phyloP scores from a whole-genome alignment of 2,797 vertebrate genomes.

The Danio kyathit region DNA sequence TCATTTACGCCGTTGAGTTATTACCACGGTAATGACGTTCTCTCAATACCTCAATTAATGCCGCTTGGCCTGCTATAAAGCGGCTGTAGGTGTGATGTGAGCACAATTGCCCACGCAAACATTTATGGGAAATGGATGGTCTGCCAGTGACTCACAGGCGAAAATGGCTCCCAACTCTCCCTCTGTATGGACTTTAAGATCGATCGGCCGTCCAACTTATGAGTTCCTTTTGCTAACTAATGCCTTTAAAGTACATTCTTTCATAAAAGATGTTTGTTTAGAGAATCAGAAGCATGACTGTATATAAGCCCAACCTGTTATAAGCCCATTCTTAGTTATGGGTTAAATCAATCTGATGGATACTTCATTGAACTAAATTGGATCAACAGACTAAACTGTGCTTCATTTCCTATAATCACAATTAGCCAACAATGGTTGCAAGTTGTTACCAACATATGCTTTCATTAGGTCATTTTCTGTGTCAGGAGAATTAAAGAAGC shows the following conservation, averaged over 20 bases:
- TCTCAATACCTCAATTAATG: constrained; percentile 77
- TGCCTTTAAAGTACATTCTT: constrained; percentile 1
- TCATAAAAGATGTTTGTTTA: background rate
- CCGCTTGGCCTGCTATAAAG: constrained; percentile 51
- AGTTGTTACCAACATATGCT: background rate
- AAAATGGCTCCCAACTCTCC: constrained; percentile 56
- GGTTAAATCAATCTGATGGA: background rate
- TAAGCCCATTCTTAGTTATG: background rate
- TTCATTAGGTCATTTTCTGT: no score
- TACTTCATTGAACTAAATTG: background rate
- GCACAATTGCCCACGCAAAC: constrained; percentile 61
- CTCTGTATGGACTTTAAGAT: constrained; percentile 62
- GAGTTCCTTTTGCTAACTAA: constrained; percentile 7
- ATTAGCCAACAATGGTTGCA: no score
- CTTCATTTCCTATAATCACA: no score
- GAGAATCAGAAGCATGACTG: no score
- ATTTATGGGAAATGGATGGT: constrained; percentile 66
- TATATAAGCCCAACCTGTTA: background rate
- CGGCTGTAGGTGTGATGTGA: constrained; percentile 58
- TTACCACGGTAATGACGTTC: constrained; percentile 73
- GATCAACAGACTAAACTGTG: background rate
- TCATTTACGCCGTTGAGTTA: constrained; percentile 70
- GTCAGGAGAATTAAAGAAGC: no score
- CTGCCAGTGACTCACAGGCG: constrained; percentile 62
- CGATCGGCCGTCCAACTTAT: constrained; percentile 45